Evolutionary conservation across 2,113 vertebrate genomes (phyloP), one percentile per base, ranked within the genome.

Genomic region (Dipodomys stephensi): DNA sequence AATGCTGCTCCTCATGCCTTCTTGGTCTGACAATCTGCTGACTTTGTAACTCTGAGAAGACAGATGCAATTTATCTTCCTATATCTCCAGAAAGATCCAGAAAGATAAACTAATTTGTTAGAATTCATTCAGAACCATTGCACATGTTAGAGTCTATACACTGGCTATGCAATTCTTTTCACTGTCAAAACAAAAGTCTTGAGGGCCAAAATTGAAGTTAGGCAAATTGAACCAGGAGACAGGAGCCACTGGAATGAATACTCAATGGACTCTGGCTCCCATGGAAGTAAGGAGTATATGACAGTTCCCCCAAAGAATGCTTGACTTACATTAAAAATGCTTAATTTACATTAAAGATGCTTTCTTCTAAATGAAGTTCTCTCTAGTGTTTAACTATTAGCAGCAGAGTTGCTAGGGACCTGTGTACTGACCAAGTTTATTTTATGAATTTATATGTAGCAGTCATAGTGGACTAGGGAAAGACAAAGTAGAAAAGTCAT

Each of bases 101-200:
- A 83, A 91, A 69, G 60, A 91, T 80, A n/a, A 1, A 64, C 23
- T 84, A 28, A 94, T 69, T 93, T 87, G 23, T 81, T 89, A 78
- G 73, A 89, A 80, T 44, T 69, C 73, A 81, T 72, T 93, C 68
- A 64, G 68, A 93, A 62, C 73, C 90, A 91, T 91, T 20, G 71
- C 27, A 81, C 6, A 93, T 32, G 44, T 93, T 84, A 93, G 69
- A 44, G 35, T 32, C 30, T 13, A 53, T 60, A 67, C 20, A 87
- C n/a, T 57, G 64, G 57, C 1, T 2, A 94, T 65, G 89, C n/a
- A 76, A 6, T 76, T 83, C 53, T 92, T 92, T 82, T 25, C 77
- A 88, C 53, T 25, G 32, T 95, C 88, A 80, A 83, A 95, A 92
- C 23, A 62, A 95, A 91, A 96, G 67, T 67, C 69, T 92, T 1